These are phyloP conservation scores for Poecilia velifera DNA, from an alignment of 2,797 vertebrate genomes.

Conservation along the genomic window DNA sequence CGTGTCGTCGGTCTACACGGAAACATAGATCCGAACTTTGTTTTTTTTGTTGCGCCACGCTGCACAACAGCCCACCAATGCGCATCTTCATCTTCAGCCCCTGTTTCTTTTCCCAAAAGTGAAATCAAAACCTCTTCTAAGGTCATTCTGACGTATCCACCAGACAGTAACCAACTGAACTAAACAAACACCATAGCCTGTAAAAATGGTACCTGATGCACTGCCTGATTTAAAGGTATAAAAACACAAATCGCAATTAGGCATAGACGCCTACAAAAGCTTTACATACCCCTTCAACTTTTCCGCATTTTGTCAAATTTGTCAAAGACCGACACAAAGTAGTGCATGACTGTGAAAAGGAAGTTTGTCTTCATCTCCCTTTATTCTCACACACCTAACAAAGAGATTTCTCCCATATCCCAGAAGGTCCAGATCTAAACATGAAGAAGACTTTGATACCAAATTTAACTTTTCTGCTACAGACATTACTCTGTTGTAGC, in stretches of 20 bases:
- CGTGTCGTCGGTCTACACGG: conserved; percentile 94
- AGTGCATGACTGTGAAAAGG: background rate
- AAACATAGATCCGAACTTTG: conserved; percentile 83
- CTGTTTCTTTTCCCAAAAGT: background rate
- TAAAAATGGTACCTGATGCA: background rate
- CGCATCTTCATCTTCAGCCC: conserved; percentile 4
- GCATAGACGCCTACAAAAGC: background rate
- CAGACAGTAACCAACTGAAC: background rate
- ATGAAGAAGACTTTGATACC: background rate
- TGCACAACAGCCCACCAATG: conserved; percentile 22
- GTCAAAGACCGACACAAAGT: background rate
- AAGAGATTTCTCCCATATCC: background rate
- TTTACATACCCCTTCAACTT: background rate
- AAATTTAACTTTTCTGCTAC: background rate
- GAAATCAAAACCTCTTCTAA: conserved; percentile 13
- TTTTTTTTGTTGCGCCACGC: background rate
- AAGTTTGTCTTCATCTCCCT: background rate
- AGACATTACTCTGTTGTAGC: background rate
- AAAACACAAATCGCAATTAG: background rate
- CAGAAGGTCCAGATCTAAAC: background rate
- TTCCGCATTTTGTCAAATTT: background rate
- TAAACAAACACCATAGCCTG: background rate
- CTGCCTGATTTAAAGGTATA: background rate
- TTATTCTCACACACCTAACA: background rate
- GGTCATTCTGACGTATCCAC: conserved; percentile 6